Evolutionary conservation across 2,113 vertebrate genomes (phyloP), one percentile per base, ranked within the genome.

Genomic region (Cromileptes altivelis): DNA sequence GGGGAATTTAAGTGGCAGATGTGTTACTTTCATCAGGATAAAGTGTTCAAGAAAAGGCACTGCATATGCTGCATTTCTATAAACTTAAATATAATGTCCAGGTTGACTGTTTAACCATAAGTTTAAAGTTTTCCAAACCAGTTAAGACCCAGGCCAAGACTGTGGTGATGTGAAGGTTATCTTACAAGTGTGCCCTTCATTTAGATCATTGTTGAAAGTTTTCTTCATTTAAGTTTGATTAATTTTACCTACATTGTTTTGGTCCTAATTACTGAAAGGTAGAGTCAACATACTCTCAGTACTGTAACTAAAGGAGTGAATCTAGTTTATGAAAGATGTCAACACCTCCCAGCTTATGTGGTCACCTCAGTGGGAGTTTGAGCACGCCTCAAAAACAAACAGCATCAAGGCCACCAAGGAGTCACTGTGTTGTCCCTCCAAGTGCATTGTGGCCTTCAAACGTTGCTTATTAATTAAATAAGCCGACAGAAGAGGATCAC

Each of bases 391-490:
- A 63, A 91, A 92, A 89, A 91, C 88, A 88, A 93, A 90, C 82
- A 67, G 81, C 80, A 79, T 50, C 78, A 11, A 82, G 91, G 87
- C 87, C 93, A 91, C 92, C 90, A 49, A 90, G 85, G 77, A 89
- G 86, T 83, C 82, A 71, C 86, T 79, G 72, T 87, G 86, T 86
- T 88, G 80, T 91, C 80, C 81, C 86, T 89, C 90, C 91, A 89
- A 92, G 79, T 87, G 84, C 84, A 85, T 83, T 83, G 89, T 86
- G 77, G 88, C 85, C 82, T 82, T 88, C 90, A 89, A 88, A 88
- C 90, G 82, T 88, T 82, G 89, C 78, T 92, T 93, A 91, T 93
- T 93, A 93, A 93, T 92, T 93, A 91, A 92, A 94, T 21, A 40
- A 88, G 71, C 83, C 70, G 81, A 91, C 89, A 90, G 88, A 92